Base-by-base conservation (phyloP, 1,140 invertebrate genomes). In the Lucilia cuprina region DNA sequence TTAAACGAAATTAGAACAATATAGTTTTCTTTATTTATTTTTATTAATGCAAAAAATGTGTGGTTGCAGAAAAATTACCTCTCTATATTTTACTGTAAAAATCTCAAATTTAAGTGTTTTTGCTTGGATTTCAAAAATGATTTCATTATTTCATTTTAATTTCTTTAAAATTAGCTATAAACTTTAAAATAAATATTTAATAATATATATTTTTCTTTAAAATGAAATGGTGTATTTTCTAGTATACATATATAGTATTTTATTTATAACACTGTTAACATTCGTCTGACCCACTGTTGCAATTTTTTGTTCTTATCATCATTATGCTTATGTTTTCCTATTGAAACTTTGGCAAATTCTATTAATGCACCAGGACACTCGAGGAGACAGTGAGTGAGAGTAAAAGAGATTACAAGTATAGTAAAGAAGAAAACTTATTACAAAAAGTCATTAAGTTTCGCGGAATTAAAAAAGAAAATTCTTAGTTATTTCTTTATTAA, bases 381-480 rank as follows among this genome's bases (percentile, higher is more conserved):
- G 55, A 60, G 50, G 55, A 60, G 55, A 60, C 55, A 70, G n/a
- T 70, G 65, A 70, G 65, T 70, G 65, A 60, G 55, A 60, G 65
- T 21, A 21, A 21, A 86, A 88, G 87, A 90, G 88, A 90, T 90
- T 89, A 88, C 86, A 65, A 84, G 41, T 41, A 41, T 5, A 90
- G 87, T 90, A 90, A 90, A 88, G 89, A 90, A 90, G 89, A 90
- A 90, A 90, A 90, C 87, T 90, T 90, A 90, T 89, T 89, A 90
- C 88, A 88, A 90, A 89, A 90, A 90, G 89, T 90, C 87, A 90
- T 90, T 90, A 90, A 90, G 89, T 88, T 88, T 86, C 89, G 88
- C 88, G 87, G 87, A 89, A 90, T 90, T 90, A 90, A 90, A 88
- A 90, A 89, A 86, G 41, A 55, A 55, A 70, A n/a, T 60, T 60